Conservation (phyloP, 37 sponge, comb jelly and placozoan genomes). For the Agelas oroides region DNA sequence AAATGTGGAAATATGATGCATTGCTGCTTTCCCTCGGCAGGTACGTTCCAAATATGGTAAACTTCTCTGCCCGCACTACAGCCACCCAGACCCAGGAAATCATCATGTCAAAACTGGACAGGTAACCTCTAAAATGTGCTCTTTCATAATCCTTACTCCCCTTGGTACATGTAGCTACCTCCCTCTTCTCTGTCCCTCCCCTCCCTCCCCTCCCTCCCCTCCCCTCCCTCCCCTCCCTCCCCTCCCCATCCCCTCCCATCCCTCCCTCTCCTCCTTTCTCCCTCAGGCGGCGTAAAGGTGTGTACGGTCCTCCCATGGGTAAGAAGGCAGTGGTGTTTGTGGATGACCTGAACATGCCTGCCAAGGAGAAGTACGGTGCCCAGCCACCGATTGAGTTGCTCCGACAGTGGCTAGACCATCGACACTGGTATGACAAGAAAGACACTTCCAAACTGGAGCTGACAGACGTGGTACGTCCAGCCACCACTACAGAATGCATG, state of each 20-base stretch:
- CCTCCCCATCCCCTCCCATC: background rate
- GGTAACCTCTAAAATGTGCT: conserved; percentile 23
- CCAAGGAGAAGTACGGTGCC: conserved; percentile 98
- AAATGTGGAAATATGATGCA: too few relatives aligned
- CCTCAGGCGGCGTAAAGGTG: conserved; percentile 85
- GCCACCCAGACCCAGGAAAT: conserved; percentile 97
- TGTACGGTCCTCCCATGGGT: conserved; percentile 96
- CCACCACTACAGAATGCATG: too few relatives aligned
- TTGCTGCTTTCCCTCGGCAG: conserved; percentile 25
- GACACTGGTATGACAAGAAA: conserved; percentile 96
- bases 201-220: background rate
- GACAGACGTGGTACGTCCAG: conserved; percentile 84
- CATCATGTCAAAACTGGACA: conserved; percentile 96
- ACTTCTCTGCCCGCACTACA: conserved; percentile 96
- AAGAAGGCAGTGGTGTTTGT: conserved; percentile 94
- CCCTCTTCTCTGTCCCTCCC: background rate
- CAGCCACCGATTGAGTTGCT: conserved; percentile 98
- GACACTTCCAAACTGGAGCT: conserved; percentile 92
- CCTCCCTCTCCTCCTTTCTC: too few relatives aligned
- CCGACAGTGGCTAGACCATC: conserved; percentile 94
- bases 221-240: background rate
- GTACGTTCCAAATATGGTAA: conserved; percentile 95
- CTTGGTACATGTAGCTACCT: too few relatives aligned
- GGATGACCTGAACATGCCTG: conserved; percentile 99
- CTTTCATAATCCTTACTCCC: too few relatives aligned